phyloP scores from a whole-genome alignment of 1,140 invertebrate species.

The Augochlora pura region DNA sequence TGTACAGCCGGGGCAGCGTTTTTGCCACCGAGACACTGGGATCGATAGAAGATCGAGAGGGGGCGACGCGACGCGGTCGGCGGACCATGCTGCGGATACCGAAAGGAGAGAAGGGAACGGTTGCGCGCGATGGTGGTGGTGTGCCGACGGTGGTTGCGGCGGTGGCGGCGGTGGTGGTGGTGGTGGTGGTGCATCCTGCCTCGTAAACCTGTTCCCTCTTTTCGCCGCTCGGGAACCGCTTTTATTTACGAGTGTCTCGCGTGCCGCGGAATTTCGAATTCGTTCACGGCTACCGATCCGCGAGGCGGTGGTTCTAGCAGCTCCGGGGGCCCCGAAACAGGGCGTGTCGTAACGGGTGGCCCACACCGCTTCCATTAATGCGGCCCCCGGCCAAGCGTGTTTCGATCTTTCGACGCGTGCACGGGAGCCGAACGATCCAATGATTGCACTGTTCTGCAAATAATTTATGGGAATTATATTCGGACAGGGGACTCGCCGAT shows the following conservation, averaged over 20 bases:
- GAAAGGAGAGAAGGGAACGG: constrained; percentile 14
- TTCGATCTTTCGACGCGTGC: neutral
- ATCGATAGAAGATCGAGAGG: constrained; percentile 63
- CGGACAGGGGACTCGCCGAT: too few species aligned
- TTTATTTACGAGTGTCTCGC: constrained; percentile 65
- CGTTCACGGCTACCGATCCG: constrained; percentile 55
- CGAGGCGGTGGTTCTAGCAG: constrained; percentile 41
- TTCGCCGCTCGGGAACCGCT: constrained; percentile 60
- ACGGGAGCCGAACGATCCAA: neutral
- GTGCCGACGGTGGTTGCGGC: too few species aligned
- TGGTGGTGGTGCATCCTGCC: constrained; percentile 47
- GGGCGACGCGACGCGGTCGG: neutral
- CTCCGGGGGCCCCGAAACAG: neutral
- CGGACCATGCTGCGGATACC: constrained; percentile 22
- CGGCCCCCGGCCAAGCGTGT: neutral
- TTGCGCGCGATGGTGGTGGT: too few species aligned
- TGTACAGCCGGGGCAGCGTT: constrained; percentile 54
- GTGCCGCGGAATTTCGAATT: constrained; percentile 64
- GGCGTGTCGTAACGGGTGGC: constrained; percentile 2
- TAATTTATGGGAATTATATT: too few species aligned
- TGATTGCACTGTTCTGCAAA: neutral
- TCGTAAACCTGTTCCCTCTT: constrained; percentile 66
- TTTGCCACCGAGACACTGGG: constrained; percentile 53
- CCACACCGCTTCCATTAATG: neutral
- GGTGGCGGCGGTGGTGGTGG: constrained; percentile 18